Evolutionary conservation across 2,113 vertebrate genomes (phyloP), one percentile per base, ranked within the genome.

Genomic region (Cynopterus brachyotis): DNA sequence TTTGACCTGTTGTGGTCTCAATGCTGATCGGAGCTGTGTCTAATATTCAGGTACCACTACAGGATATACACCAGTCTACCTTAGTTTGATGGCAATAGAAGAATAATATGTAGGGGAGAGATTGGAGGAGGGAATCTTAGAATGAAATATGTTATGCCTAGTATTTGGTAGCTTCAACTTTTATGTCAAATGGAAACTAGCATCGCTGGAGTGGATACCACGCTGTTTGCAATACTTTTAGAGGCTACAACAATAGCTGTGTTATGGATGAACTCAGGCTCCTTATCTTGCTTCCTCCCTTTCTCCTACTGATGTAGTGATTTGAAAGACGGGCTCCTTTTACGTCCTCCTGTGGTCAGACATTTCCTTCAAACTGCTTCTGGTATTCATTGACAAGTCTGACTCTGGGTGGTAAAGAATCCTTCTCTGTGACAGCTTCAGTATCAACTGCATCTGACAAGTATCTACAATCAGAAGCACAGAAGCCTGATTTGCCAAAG

Each of bases 401-500:
- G 94, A 90, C 35, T 86, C 62, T 89, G 50, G 35, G 55, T 95
- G 69, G 75, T 66, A 97, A 95, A 95, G 66, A 72, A 89, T 92
- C 72, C 85, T 97, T 94, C 55, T 94, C 40, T 95, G 45, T 97
- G 80, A 96, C 60, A 94, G 19, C 85, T 47, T 97, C 82, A 97
- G 67, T 96, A 79, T 97, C 95, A 95, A 82, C 89, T 85, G 67
- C 94, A 91, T 95, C 82, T 91, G 67, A 96, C 96, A 95, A 86
- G 60, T 95, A 60, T 91, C 95, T 95, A 64, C 86, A 96, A 86
- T 73, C 89, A 96, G 87, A 96, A 97, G 37, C 94, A 98, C 94
- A 95, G 95, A 97, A 93, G 78, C 78, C 73, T 89, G 79, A 93
- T 66, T 86, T 96, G 5, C 78, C 87, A 95, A 96, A 62, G 86